Conservation (phyloP, 2,797 vertebrate species). For the Bryconaethiops microstoma region DNA sequence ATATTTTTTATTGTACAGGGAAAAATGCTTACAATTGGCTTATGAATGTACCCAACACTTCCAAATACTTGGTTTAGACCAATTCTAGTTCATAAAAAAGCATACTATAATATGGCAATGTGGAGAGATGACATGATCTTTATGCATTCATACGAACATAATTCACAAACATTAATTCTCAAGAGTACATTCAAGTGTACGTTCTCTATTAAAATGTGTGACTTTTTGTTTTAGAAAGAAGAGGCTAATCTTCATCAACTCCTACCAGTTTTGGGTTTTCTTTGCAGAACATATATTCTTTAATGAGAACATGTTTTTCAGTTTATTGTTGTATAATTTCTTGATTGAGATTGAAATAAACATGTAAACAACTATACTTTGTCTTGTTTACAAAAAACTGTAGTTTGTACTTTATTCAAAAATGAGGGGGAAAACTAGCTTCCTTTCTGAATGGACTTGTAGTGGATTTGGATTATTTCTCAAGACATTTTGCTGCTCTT, state of each 20-base stretch:
- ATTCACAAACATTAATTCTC: not conserved
- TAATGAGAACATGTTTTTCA: not conserved
- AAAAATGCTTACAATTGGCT: not conserved
- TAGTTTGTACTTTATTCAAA: no score
- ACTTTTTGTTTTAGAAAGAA: conserved; percentile 38
- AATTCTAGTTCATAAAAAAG: not conserved
- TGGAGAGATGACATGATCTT: no score
- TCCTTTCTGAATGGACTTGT: not conserved
- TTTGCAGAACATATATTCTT: not conserved
- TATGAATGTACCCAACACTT: not conserved
- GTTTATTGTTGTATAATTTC: not conserved
- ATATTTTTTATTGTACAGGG: not conserved
- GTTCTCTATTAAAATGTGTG: not conserved
- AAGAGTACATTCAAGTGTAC: not conserved
- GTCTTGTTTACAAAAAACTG: not conserved
- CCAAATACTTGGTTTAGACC: not conserved
- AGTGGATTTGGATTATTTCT: not conserved
- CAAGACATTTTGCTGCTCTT: no score
- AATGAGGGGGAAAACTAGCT: not conserved
- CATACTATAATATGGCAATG: no score
- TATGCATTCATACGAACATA: no score
- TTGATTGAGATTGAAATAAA: conserved; percentile 27
- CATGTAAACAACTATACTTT: not conserved
- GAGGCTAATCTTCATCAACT: conserved; percentile 6
- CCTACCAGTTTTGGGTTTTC: not conserved